These are phyloP conservation scores for Lepidotrigona ventralis DNA, from an alignment of 1,140 invertebrate genomes.

Conservation along the genomic window DNA sequence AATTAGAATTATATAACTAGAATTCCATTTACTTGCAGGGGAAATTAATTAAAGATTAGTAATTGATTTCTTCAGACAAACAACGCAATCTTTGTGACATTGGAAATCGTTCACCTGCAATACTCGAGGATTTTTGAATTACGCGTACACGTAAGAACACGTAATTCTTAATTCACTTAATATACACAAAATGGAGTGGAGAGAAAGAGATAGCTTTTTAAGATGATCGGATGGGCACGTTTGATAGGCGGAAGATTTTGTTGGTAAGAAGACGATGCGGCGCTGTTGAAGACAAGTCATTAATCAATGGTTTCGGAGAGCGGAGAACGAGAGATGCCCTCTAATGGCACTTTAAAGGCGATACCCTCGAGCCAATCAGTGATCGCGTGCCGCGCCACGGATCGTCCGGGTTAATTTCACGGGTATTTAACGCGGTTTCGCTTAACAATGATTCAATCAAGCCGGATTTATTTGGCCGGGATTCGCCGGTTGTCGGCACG, in stretches of 20 bases:
- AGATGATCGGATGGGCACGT: constrained; percentile 14
- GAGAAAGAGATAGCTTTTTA: neutral
- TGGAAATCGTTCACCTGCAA: too few relatives aligned
- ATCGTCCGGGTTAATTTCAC: constrained; percentile 77
- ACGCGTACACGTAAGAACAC: too few relatives aligned
- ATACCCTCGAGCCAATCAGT: constrained; percentile 67
- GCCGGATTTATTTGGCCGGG: constrained; percentile 69
- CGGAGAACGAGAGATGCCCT: constrained; percentile 32
- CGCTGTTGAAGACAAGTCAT: constrained; percentile 57
- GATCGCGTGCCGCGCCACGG: constrained; percentile 67
- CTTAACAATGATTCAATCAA: constrained; percentile 77
- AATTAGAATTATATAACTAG: too few relatives aligned
- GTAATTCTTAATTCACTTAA: too few relatives aligned
- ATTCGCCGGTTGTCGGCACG: constrained; percentile 61
- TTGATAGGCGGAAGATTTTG: neutral
- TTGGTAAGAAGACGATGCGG: neutral
- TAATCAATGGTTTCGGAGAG: constrained; percentile 60
- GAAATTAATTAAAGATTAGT: too few relatives aligned
- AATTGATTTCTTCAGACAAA: too few relatives aligned
- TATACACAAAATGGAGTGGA: too few relatives aligned
- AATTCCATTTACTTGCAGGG: too few relatives aligned
- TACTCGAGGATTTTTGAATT: too few relatives aligned
- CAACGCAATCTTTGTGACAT: too few relatives aligned
- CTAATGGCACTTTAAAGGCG: constrained; percentile 70
- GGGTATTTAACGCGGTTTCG: constrained; percentile 76